Percentiles rank a stretch among this genome's conserved stretches.
These are phyloP conservation scores for Drosophila ercepeae DNA, from an alignment of 1,140 invertebrate species.

Conservation along the genomic window DNA sequence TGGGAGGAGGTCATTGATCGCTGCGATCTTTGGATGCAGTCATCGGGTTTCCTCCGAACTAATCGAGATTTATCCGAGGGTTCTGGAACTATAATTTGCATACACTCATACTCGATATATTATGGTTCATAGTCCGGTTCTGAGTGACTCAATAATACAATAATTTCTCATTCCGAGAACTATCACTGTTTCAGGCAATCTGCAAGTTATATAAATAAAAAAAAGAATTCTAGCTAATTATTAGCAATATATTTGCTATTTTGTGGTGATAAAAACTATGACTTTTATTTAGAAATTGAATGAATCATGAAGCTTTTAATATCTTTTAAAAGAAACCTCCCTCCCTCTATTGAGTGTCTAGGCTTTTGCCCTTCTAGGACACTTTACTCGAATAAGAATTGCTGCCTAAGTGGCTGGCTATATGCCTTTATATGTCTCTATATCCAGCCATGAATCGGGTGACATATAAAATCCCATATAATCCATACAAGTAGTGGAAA, in stretches of 20 bases:
- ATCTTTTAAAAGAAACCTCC: no score
- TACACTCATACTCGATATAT: constrained; percentile 1
- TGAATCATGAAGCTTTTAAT: no score
- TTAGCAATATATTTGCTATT: constrained; percentile 7
- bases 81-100: background rate
- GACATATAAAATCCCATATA: constrained; percentile 58
- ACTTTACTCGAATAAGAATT: background rate
- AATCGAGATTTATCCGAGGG: constrained; percentile 1
- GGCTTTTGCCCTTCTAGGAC: background rate
- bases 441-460: background rate
- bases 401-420: background rate
- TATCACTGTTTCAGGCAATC: constrained; percentile 10
- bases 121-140: constrained; percentile 40
- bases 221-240: constrained; percentile 23
- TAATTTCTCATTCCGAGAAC: constrained; percentile 31
- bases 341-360: no score
- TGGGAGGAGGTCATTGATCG: constrained; percentile 32
- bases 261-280: constrained; percentile 1
- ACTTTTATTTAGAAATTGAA: background rate
- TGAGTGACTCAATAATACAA: constrained; percentile 42
- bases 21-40: constrained; percentile 11
- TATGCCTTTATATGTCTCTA: background rate
- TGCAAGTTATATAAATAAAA: constrained; percentile 17
- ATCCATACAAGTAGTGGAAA: constrained; percentile 61
- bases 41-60: constrained; percentile 34